Evolutionary conservation across 2,888 invertebrate species (phyloP), one percentile per base, ranked within the genome.

Genomic region (Amaurobius ferox): DNA sequence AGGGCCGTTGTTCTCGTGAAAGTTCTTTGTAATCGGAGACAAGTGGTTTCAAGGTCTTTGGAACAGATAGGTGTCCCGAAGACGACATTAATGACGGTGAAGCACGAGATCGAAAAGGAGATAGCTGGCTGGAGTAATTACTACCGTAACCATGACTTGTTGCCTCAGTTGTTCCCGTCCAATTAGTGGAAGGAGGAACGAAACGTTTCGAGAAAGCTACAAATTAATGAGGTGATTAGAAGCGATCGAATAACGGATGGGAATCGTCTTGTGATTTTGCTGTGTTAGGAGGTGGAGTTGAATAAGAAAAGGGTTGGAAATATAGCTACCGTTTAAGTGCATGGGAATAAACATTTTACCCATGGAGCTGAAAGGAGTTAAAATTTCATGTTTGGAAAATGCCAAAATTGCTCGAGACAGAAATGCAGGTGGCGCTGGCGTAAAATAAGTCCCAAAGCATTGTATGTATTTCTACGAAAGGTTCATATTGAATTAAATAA

Each of bases 61-160:
- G 61, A 73, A 78, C 26, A 35, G 79, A 79, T 79, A 40, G 29
- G 28, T 78, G 40, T 62, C 44, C 40, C 16, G 11, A 9, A 19
- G 64, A 68, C 62, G 81, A 81, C 68, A 81, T 74, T 76, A 32
- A 68, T n/a, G 44, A 70, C 55, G 62, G 55, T 66, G 62, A 62
- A 55, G 73, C 81, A 73, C 73, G 80, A 67, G 62, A 29, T n/a
- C 28, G 32, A 19, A 40, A 79, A 55, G 67, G 19, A n/a, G 19
- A 35, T 80, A 73, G 40, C 35, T 6, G 64, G 40, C 35, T 23
- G 66, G 40, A 66, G 55, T 74, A 67, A 74, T 80, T 74, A 74
- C 68, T 28, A 23, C 35, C 35, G 16, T 30, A 13, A 26, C 32
- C 39, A 26, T 40, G 32, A 76, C 32, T 79, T 55, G 73, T 66